Conservation (phyloP, 64 coral and sea anemone genomes). For the Montipora capricornis region DNA sequence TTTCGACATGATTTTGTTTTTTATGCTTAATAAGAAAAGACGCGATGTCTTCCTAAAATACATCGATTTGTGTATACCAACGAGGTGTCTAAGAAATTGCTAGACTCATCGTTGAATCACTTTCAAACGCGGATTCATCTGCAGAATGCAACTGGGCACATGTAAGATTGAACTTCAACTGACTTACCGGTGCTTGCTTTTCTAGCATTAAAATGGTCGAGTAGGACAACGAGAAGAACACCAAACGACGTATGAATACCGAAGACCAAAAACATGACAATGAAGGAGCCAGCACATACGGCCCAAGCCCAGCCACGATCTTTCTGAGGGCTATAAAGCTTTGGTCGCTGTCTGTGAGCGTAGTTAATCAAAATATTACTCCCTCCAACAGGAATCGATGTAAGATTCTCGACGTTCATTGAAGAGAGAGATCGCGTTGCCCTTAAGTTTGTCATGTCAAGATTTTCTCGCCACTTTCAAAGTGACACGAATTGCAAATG, state of each 20-base stretch:
- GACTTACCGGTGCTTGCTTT: slow-evolving; percentile 90
- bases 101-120: too few species aligned
- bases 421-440: slow-evolving; percentile 52
- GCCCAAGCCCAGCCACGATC: slow-evolving; percentile 84
- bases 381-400: slow-evolving; percentile 77
- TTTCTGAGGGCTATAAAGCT: background rate
- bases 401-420: slow-evolving; percentile 73
- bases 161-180: background rate
- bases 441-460: background rate
- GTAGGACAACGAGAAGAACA: slow-evolving; percentile 69
- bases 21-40: too few species aligned
- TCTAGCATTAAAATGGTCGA: slow-evolving; percentile 77
- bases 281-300: slow-evolving; percentile 84
- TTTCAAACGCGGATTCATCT: too few species aligned
- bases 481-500: background rate
- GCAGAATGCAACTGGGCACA: background rate
- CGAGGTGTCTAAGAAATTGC: too few species aligned
- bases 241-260: slow-evolving; percentile 94
- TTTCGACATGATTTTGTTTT: too few species aligned
- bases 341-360: slow-evolving; percentile 37
- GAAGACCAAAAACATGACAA: slow-evolving; percentile 90
- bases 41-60: too few species aligned
- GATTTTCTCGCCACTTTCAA: background rate
- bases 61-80: too few species aligned
- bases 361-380: slow-evolving; percentile 72